Base-by-base conservation (phyloP, 2,113 vertebrate genomes). In the Clupea harengus region DNA sequence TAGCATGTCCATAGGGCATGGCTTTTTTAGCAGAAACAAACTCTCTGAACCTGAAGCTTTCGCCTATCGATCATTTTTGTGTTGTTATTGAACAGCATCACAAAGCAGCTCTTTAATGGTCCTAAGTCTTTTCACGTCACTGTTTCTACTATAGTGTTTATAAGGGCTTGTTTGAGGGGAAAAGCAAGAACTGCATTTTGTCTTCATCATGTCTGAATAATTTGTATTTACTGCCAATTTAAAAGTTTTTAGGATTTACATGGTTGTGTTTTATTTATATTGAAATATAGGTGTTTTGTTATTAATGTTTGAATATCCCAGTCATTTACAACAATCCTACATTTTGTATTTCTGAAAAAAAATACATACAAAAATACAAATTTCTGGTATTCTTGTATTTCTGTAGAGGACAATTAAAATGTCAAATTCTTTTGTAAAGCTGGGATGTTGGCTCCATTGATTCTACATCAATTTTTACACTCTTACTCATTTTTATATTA, bases 221-320 rank as follows among this genome's bases (percentile, higher is more conserved):
- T 28, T 28, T 72, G 64, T 72, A 72, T 32, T 72, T 3, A 72
- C 54, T 60, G 54, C 54, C 54, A 32, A 25, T 72, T 72, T 72
- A 32, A 78, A 78, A 44, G 32, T 78, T 32, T 78, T 78, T 15
- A 18, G 72, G 72, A 39, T 78, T 78, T 39, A 32, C 72, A 78
- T 44, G 39, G 72, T 78, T 78, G 72, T 78, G 39, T 39, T 39
- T 78, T 78, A 78, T 78, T 78, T 78, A 78, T 78, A 78, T 78
- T 39, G 60, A 64, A 64, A 49, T 49, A 22, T 54, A 67, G 25
- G 11, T 78, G 28, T 78, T 78, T 78, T 78, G 28, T 39, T 78
- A 28, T 72, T 39, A 32, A 78, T 78, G 28, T 15, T 75, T 75
- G 13, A 75, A 75, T 75, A 39, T 75, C 67, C 28, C 67, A 72